phyloP scores from a whole-genome alignment of 1,140 invertebrate genomes.

The Meloidogyne floridensis region DNA sequence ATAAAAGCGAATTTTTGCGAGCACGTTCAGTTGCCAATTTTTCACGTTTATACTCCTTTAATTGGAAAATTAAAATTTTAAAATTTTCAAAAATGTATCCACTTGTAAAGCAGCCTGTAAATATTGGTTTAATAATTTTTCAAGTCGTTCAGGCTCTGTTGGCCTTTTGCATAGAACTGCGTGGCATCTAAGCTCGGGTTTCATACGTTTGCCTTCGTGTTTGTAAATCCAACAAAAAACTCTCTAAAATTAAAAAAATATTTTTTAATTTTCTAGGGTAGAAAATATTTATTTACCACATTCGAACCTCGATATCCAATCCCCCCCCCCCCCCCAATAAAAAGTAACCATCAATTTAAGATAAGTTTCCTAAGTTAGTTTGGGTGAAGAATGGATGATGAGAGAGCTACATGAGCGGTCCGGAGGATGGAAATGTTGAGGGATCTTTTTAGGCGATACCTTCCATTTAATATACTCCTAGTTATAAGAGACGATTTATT shows the following conservation, averaged over 20 bases:
- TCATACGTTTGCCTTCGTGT: conserved; percentile 89
- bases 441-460: no score
- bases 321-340: no score
- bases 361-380: no score
- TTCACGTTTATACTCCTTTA: conserved; percentile 64
- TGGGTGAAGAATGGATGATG: no score
- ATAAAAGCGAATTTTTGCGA: conserved; percentile 81
- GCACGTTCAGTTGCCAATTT: conserved; percentile 83
- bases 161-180: conserved; percentile 91
- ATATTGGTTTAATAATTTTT: conserved; percentile 74
- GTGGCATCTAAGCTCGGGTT: conserved; percentile 94
- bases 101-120: conserved; percentile 81
- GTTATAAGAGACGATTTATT: no score
- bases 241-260: conserved; percentile 63
- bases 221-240: conserved; percentile 83
- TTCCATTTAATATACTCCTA: no score
- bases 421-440: no score
- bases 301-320: no score
- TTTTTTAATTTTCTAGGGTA: no score
- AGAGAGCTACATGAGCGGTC: no score
- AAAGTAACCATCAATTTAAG: no score
- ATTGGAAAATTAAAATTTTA: conserved; percentile 12
- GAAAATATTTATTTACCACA: no score
- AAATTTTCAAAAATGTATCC: conserved; percentile 70
- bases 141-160: conserved; percentile 76